phyloP scores from a whole-genome alignment of 2,888 invertebrate species.

The Dolomedes plantarius region DNA sequence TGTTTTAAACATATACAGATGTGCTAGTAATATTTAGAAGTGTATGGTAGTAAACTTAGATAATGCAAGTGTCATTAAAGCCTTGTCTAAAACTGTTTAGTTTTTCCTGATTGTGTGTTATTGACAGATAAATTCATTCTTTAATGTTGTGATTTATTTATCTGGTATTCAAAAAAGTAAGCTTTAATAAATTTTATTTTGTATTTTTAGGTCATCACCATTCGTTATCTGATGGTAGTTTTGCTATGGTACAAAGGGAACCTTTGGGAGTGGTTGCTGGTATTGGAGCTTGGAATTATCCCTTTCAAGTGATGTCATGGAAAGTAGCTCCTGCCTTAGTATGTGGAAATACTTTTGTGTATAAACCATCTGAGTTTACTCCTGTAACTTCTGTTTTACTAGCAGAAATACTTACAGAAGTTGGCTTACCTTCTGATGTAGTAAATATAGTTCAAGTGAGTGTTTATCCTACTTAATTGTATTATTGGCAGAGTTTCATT shows the following conservation, averaged over 20 bases:
- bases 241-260: conserved; percentile 79
- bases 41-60: too few relatives aligned
- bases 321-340: conserved; percentile 79
- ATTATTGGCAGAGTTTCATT: not conserved
- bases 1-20: too few relatives aligned
- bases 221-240: conserved; percentile 77
- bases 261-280: conserved; percentile 80
- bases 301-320: conserved; percentile 78
- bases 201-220: conserved; percentile 78
- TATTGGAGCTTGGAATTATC: conserved; percentile 81
- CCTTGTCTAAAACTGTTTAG: too few relatives aligned
- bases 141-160: too few relatives aligned
- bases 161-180: too few relatives aligned
- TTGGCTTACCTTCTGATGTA: conserved; percentile 79
- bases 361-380: conserved; percentile 80
- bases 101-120: too few relatives aligned
- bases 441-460: conserved; percentile 80
- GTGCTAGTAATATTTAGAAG: too few relatives aligned
- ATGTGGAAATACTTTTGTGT: conserved; percentile 80
- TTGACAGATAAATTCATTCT: too few relatives aligned
- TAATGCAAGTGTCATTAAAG: too few relatives aligned
- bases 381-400: conserved; percentile 80
- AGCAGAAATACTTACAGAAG: conserved; percentile 79
- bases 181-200: conserved; percentile 6
- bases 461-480: not conserved